Evolutionary conservation across 2,888 invertebrate species (phyloP), one percentile per base, ranked within the genome.

Genomic region (Drosophila nr. medialis): DNA sequence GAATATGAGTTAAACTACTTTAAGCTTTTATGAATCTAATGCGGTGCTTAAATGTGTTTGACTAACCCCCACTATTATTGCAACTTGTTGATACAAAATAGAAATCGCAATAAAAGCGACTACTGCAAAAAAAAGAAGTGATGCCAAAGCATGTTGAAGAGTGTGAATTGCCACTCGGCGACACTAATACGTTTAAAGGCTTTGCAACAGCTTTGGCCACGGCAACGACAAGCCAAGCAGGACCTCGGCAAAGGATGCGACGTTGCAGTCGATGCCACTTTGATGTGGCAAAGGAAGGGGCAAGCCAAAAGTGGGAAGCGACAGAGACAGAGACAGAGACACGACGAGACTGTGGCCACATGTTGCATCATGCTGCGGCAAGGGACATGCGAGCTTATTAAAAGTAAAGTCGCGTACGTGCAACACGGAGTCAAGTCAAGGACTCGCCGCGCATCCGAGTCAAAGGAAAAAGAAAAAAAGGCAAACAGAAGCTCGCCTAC

Each of bases 111-210:
- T 32, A 42, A 54, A 42, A 40, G 4, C 48, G n/a, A 8, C 29
- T 27, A 3, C 51, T n/a, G 8, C 10, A 29, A 18, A 7, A 62
- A 36, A 29, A 40, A 13, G 34, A 36, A 50, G 27, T 45, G 24
- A 45, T 27, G 45, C 24, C 36, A 53, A 58, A 49, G 72, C 42
- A n/a, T 54, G 55, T 21, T 36, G n/a, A 36, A 55, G 50, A 65
- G 55, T 42, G 72, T 49, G 55, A 56, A 55, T 54, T 29, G 48
- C 53, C 67, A 58, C 56, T 50, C 15, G 55, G 48, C 56, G 61
- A 71, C 72, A 75, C 64, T 86, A 86, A 86, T 86, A 72, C 71
- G 89, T 89, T 86, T 90, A 86, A 78, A 61, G 80, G 87, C 87
- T 83, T 86, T 86, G 75, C 87, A 27, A 83, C 76, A 86, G 85